phyloP scores from a whole-genome alignment of 2,888 invertebrate genomes.

The Rhamnusium bicolor region DNA sequence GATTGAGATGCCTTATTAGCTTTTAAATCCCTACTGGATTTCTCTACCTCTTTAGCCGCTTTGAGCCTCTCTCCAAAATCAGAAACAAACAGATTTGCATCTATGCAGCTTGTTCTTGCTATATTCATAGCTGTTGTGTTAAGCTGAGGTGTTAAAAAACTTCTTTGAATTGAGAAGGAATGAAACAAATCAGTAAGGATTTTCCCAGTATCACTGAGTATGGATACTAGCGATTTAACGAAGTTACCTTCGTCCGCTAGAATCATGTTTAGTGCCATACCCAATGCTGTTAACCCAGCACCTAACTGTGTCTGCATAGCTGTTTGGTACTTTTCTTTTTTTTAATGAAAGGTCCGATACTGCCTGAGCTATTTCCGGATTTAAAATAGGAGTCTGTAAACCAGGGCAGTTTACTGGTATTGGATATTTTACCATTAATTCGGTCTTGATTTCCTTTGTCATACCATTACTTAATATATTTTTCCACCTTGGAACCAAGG shows the following conservation, averaged over 20 bases:
- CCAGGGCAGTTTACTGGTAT: background rate
- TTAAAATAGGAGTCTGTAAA: background rate
- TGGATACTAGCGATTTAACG: background rate
- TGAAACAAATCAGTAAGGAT: constrained; percentile 1
- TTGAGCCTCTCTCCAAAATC: background rate
- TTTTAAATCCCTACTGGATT: constrained; percentile 7
- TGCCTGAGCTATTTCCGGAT: constrained; percentile 8
- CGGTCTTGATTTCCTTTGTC: background rate
- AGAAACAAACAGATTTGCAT: background rate
- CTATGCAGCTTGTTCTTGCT: background rate
- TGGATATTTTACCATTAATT: constrained; percentile 9
- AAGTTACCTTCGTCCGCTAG: background rate
- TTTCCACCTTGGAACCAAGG: constrained; percentile 14
- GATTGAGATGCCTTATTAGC: background rate
- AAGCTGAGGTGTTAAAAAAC: too few relatives aligned
- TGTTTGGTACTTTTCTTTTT: constrained; percentile 19
- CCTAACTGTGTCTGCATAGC: constrained; percentile 15
- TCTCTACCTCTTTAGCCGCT: constrained; percentile 2
- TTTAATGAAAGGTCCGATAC: constrained; percentile 4
- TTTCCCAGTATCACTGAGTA: constrained; percentile 4
- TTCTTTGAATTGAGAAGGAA: background rate
- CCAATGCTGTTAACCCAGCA: constrained; percentile 9
- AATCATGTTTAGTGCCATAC: constrained; percentile 10
- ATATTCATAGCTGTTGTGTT: background rate
- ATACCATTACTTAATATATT: constrained; percentile 8